Conservation (phyloP, 2,113 vertebrate genomes). For the Osmerus mordax region DNA sequence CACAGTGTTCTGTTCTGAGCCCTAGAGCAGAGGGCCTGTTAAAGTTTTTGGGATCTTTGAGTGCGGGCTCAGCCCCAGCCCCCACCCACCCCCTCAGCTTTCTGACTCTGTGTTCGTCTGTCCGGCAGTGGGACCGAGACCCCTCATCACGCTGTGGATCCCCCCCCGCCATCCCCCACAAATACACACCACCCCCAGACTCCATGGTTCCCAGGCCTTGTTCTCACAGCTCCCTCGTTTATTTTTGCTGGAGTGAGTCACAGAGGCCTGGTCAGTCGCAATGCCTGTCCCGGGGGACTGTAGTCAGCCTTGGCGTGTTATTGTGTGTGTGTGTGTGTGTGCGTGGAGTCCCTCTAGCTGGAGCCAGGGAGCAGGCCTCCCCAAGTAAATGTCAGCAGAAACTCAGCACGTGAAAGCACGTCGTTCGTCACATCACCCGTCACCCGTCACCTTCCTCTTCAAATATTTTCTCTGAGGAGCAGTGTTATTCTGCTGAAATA, state of each 20-base stretch:
- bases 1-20: conserved; percentile 59
- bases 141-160: conserved; percentile 35
- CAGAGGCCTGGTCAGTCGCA: conserved; percentile 64
- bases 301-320: conserved; percentile 46
- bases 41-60: conserved; percentile 29
- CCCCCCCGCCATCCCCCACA: conserved; percentile 39
- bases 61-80: conserved; percentile 40
- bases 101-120: conserved; percentile 44
- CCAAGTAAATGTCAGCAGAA: conserved; percentile 18
- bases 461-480: conserved; percentile 18
- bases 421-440: conserved; percentile 39
- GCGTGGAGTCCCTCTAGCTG: conserved; percentile 10
- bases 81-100: conserved; percentile 14
- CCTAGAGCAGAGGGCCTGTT: conserved; percentile 30
- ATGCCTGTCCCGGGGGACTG: conserved; percentile 63
- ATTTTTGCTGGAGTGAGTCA: conserved; percentile 77
- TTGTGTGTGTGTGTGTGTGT: conserved; percentile 26
- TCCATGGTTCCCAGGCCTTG: conserved; percentile 75
- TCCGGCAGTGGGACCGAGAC: conserved; percentile 39
- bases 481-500: conserved; percentile 43
- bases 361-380: conserved; percentile 24
- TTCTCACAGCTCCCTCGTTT: conserved; percentile 78
- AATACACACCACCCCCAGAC: conserved; percentile 54
- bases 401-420: neutral
- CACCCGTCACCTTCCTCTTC: conserved; percentile 21